Evolutionary conservation across 2,797 vertebrate genomes (phyloP).

Genomic region (Typhlichthys subterraneus): DNA sequence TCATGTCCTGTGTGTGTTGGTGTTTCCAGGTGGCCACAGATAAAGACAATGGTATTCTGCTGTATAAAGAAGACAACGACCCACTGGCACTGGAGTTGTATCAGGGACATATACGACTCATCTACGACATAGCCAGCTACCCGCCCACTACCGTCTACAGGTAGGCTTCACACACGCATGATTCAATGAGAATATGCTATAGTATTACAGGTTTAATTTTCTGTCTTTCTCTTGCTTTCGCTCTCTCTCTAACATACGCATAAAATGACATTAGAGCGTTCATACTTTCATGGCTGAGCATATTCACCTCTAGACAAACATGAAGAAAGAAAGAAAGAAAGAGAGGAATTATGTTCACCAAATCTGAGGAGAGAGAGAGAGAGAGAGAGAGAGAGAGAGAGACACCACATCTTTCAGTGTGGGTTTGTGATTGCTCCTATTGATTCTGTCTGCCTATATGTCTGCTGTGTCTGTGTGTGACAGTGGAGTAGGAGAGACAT

Average conservation of each 20-base stretch:
- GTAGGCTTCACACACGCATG: conserved; percentile 29
- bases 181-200: too few species aligned
- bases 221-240: too few species aligned
- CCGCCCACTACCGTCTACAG: conserved; percentile 83
- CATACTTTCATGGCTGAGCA: too few species aligned
- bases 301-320: too few species aligned
- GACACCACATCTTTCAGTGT: conserved; percentile 20
- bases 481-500: neutral
- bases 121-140: conserved; percentile 89
- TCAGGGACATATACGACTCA: conserved; percentile 92
- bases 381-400: conserved; percentile 6
- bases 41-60: conserved; percentile 91
- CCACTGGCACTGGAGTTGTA: conserved; percentile 93
- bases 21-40: conserved; percentile 88
- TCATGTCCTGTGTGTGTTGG: neutral
- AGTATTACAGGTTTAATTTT: too few species aligned
- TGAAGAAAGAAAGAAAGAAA: neutral
- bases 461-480: conserved; percentile 24
- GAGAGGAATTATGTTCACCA: neutral
- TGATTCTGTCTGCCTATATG: conserved; percentile 45
- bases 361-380: neutral
- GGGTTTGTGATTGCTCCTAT: conserved; percentile 41
- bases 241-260: too few species aligned
- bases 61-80: conserved; percentile 94
- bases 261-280: too few species aligned